Conservation (phyloP, 1,140 invertebrate species). For the Cryptotermes secundus region DNA sequence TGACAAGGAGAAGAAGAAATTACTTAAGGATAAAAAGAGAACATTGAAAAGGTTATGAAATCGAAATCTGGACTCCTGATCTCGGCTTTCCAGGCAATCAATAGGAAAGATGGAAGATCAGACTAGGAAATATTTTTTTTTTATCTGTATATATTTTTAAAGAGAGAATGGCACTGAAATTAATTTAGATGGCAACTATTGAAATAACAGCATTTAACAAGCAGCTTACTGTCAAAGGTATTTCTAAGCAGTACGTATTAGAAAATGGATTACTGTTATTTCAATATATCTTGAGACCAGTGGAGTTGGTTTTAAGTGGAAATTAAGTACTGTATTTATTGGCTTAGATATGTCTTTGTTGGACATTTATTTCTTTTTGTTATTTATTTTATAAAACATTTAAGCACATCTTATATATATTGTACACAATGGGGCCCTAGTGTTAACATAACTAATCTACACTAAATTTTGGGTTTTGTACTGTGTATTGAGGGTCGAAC, state of each 20-base stretch:
- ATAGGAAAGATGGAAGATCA: slow-evolving; percentile 13
- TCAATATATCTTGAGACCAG: background rate
- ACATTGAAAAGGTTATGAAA: slow-evolving; percentile 85
- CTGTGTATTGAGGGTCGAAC: background rate
- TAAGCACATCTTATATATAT: slow-evolving; percentile 2
- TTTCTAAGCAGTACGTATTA: background rate
- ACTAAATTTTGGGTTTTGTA: background rate
- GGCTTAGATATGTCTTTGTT: slow-evolving; percentile 2
- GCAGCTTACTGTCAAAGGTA: background rate
- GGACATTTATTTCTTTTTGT: slow-evolving; percentile 19
- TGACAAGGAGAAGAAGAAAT: slow-evolving; percentile 69
- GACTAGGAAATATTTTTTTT: slow-evolving; percentile 14
- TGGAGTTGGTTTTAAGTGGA: background rate
- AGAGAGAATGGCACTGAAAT: slow-evolving; percentile 21
- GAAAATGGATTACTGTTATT: background rate
- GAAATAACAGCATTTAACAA: background rate
- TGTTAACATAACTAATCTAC: background rate
- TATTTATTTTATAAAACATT: slow-evolving; percentile 27
- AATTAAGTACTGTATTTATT: background rate
- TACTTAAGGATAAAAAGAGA: slow-evolving; percentile 82
- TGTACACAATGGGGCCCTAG: background rate
- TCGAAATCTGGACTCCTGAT: background rate
- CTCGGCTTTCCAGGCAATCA: no score
- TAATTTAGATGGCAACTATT: slow-evolving; percentile 18
- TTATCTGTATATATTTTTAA: slow-evolving; percentile 24